Evolutionary conservation across 2,797 vertebrate species (phyloP).

Genomic region (Chelidonichthys spinosus): DNA sequence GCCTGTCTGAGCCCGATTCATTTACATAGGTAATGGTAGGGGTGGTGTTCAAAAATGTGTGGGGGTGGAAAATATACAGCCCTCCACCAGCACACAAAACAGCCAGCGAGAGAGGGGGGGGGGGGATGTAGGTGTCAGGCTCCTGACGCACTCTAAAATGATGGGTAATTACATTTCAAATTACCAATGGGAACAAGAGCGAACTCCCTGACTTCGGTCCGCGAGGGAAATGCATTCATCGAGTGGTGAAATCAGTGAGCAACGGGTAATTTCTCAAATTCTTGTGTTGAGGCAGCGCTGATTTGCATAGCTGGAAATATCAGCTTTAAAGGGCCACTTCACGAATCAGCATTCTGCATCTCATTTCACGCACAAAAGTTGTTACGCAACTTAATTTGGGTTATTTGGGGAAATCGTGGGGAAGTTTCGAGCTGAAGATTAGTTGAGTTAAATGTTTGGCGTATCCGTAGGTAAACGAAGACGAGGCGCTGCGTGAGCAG

Average conservation of each 20-base stretch:
- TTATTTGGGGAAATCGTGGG: not conserved
- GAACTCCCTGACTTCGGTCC: conserved; percentile 66
- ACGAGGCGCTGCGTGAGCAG: too few relatives aligned
- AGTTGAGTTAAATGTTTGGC: too few relatives aligned
- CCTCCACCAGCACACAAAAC: conserved; percentile 67
- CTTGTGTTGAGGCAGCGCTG: conserved; percentile 53
- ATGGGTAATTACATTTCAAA: conserved; percentile 82
- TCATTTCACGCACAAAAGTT: not conserved
- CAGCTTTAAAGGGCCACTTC: conserved; percentile 54
- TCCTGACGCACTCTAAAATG: conserved; percentile 77
- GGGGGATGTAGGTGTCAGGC: conserved; percentile 74
- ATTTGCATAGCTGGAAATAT: conserved; percentile 70
- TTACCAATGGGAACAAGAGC: conserved; percentile 74
- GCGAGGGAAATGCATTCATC: conserved; percentile 68
- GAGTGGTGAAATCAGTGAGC: conserved; percentile 56
- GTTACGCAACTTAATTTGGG: conserved; percentile 23
- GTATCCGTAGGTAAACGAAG: too few relatives aligned
- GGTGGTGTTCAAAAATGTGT: conserved; percentile 74
- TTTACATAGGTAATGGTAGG: conserved; percentile 83
- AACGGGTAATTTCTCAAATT: conserved; percentile 66
- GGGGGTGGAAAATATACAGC: conserved; percentile 79
- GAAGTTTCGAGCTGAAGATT: too few relatives aligned
- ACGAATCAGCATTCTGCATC: conserved; percentile 36
- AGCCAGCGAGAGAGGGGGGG: conserved; percentile 46
- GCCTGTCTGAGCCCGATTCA: conserved; percentile 72